These are phyloP conservation scores for Conopomorpha cramerella DNA, from an alignment of 1,140 invertebrate species.

Conservation along the genomic window DNA sequence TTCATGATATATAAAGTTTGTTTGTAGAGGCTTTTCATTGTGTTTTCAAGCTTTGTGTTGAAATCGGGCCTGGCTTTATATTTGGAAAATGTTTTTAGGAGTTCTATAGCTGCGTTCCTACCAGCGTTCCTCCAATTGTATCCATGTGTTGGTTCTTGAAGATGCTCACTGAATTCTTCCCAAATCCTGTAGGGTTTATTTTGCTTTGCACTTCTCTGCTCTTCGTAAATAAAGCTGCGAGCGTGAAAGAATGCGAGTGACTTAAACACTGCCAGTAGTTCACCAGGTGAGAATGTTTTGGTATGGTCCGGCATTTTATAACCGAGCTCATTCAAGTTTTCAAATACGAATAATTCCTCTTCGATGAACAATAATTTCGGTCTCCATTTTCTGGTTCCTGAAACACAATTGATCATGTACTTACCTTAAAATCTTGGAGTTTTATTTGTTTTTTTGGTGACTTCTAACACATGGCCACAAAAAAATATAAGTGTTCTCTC, in stretches of 20 bases:
- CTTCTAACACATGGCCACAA: no score
- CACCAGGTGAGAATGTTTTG: slow-evolving; percentile 39
- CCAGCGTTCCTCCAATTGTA: slow-evolving; percentile 44
- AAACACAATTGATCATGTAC: slow-evolving; percentile 11
- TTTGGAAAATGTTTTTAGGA: slow-evolving; percentile 43
- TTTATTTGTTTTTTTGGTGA: no score
- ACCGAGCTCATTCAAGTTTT: slow-evolving; percentile 26
- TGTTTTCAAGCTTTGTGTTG: slow-evolving; percentile 17
- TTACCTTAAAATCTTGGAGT: no score
- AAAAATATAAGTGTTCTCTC: no score
- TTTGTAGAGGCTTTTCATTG: no score
- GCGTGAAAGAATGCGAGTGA: slow-evolving; percentile 62
- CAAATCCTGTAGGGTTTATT: slow-evolving; percentile 44
- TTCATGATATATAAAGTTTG: slow-evolving; percentile 16
- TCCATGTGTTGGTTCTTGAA: slow-evolving; percentile 25
- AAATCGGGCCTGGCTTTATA: slow-evolving; percentile 19
- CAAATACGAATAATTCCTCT: slow-evolving; percentile 35
- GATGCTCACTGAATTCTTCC: slow-evolving; percentile 59
- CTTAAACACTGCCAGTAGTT: slow-evolving; percentile 53
- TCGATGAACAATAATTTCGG: slow-evolving; percentile 21
- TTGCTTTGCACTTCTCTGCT: slow-evolving; percentile 31
- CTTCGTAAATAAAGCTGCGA: slow-evolving; percentile 59
- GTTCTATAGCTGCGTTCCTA: slow-evolving; percentile 41
- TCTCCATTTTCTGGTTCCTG: slow-evolving; percentile 25
- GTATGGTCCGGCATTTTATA: slow-evolving; percentile 26